phyloP scores from a whole-genome alignment of 2,888 invertebrate genomes.

The Tetranychus truncatus region DNA sequence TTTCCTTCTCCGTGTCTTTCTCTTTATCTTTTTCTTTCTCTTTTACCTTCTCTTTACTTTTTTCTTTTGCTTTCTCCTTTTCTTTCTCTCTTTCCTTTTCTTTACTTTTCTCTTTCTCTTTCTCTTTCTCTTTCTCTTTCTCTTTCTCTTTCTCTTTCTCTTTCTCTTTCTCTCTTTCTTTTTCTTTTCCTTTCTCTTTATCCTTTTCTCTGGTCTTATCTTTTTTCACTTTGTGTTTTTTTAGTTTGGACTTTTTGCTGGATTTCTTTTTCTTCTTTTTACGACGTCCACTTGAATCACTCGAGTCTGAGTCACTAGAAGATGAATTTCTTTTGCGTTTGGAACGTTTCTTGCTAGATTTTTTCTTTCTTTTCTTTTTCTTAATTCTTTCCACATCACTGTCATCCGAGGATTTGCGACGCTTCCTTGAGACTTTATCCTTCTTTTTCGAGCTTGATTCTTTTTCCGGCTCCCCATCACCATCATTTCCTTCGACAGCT shows the following conservation, averaged over 20 bases:
- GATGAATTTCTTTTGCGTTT: not conserved
- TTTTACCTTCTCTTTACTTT: not conserved
- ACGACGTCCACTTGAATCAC: slow-evolving; percentile 12
- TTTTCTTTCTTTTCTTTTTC: slow-evolving; percentile 7
- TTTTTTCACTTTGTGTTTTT: slow-evolving; percentile 53
- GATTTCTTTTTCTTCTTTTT: slow-evolving; percentile 37
- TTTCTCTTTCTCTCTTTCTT: slow-evolving; percentile 7
- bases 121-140: not conserved
- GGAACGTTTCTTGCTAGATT: not conserved
- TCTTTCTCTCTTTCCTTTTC: not conserved
- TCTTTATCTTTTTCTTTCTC: not conserved
- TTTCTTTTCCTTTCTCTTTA: not conserved
- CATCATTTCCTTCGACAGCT: slow-evolving; percentile 6
- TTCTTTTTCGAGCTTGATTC: not conserved
- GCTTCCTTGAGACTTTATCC: not conserved
- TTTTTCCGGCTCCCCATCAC: slow-evolving; percentile 4
- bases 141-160: not conserved
- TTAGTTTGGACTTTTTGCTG: slow-evolving; percentile 54
- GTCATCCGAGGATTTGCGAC: slow-evolving; percentile 4
- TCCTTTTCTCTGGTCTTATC: not conserved
- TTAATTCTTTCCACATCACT: not conserved
- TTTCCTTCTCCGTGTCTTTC: not conserved
- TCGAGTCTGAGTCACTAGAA: slow-evolving; percentile 14
- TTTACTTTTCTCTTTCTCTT: not conserved
- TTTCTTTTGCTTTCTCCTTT: not conserved